These are phyloP conservation scores for Papilio glaucus DNA, from an alignment of 1,140 invertebrate genomes.

Conservation along the genomic window DNA sequence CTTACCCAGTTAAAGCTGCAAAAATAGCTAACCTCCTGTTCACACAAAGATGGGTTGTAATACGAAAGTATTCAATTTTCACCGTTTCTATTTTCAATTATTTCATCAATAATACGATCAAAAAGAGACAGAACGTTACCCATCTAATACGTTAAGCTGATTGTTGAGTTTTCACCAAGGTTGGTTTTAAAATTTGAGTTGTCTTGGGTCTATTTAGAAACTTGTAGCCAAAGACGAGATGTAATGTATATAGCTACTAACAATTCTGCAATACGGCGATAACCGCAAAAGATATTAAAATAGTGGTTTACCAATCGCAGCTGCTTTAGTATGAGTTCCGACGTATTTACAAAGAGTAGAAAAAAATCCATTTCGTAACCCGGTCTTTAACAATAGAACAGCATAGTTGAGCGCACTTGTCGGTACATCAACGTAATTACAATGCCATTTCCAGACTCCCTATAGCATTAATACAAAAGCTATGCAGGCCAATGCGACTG, in stretches of 20 bases:
- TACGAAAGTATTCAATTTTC: too few species aligned
- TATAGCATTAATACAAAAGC: slow-evolving; percentile 50
- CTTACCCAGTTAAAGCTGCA: too few species aligned
- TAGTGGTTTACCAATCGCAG: slow-evolving; percentile 13
- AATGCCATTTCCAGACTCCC: slow-evolving; percentile 44
- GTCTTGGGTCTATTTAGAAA: too few species aligned
- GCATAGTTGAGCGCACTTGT: slow-evolving; percentile 20
- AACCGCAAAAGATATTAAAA: slow-evolving; percentile 7
- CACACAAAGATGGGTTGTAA: too few species aligned
- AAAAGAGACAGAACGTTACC: too few species aligned
- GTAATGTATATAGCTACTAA: neutral
- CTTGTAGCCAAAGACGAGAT: slow-evolving; percentile 31
- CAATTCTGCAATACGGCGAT: neutral
- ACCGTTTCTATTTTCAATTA: too few species aligned
- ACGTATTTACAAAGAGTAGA: slow-evolving; percentile 16
- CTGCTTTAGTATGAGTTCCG: neutral
- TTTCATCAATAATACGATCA: too few species aligned
- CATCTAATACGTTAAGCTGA: too few species aligned
- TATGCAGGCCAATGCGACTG: slow-evolving; percentile 68
- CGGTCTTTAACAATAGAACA: slow-evolving; percentile 17
- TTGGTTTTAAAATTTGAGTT: too few species aligned
- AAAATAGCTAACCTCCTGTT: too few species aligned
- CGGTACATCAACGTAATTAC: slow-evolving; percentile 33
- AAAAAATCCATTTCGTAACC: slow-evolving; percentile 27
- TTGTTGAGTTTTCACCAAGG: too few species aligned